Evolutionary conservation across 2,888 invertebrate genomes (phyloP).

Genomic region (Terebella lapidaria): DNA sequence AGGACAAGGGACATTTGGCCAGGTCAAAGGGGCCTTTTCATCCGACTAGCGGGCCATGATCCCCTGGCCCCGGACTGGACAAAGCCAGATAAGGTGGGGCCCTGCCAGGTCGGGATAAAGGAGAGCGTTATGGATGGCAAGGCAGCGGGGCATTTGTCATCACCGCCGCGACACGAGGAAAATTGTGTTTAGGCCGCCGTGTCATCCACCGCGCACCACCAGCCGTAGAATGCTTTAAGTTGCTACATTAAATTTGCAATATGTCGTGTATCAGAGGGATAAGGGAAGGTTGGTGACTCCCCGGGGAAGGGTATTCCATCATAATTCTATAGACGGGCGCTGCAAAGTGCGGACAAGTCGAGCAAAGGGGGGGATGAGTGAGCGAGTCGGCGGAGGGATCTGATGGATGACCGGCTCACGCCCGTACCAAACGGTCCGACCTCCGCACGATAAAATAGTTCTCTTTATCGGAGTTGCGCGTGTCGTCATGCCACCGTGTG

Average conservation of each 20-base stretch:
- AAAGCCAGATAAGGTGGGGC: background rate
- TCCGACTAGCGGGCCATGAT: background rate
- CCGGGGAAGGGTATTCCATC: background rate
- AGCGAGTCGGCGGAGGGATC: background rate
- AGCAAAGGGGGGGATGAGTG: background rate
- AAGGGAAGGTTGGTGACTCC: background rate
- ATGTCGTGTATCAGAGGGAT: background rate
- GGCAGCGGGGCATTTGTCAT: background rate
- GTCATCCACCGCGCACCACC: background rate
- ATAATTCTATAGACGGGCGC: background rate
- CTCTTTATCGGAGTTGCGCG: background rate
- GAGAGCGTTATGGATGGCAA: background rate
- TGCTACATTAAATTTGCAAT: background rate
- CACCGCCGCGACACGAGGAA: background rate
- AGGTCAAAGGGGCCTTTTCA: background rate
- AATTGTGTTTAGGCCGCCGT: background rate
- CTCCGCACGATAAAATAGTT: background rate
- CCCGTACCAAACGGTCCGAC: background rate
- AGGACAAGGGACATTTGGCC: too few species aligned
- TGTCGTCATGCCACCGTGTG: too few species aligned
- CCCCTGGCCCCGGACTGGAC: background rate
- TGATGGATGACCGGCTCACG: background rate
- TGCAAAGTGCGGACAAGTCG: background rate
- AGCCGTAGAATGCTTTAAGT: background rate
- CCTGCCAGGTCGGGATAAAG: background rate